Conservation (phyloP, 92 coral and sea anemone genomes). For the Parazoanthus swiftii region DNA sequence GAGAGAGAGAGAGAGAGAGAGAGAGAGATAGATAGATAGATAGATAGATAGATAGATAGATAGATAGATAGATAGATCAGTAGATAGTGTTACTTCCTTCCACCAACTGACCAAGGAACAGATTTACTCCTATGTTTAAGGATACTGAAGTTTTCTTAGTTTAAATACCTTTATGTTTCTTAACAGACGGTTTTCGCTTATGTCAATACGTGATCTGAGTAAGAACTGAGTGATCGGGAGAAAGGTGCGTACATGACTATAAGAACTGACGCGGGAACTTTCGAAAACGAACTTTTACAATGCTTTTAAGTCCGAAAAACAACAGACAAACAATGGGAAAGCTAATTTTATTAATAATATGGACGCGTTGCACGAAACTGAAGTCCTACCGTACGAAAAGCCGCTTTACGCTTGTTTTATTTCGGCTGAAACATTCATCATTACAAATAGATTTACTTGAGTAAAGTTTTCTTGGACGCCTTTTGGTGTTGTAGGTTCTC, state of each 20-base stretch:
- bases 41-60: too few relatives aligned
- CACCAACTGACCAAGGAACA: not conserved
- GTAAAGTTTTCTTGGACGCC: not conserved
- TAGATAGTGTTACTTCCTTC: not conserved
- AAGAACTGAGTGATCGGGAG: not conserved
- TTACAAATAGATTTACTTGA: not conserved
- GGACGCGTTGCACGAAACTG: too few relatives aligned
- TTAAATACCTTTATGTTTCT: too few relatives aligned
- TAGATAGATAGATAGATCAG: too few relatives aligned
- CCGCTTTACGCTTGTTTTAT: not conserved
- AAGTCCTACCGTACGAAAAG: too few relatives aligned
- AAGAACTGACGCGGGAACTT: not conserved
- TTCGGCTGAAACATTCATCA: not conserved
- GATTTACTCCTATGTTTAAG: too few relatives aligned
- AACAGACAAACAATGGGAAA: not conserved
- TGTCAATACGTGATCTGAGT: not conserved
- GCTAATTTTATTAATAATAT: not conserved
- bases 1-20: too few relatives aligned
- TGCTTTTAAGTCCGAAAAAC: not conserved
- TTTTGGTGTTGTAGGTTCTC: not conserved
- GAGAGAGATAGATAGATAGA: too few relatives aligned
- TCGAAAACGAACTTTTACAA: not conserved
- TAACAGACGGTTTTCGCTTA: too few relatives aligned
- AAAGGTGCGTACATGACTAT: not conserved
- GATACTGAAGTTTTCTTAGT: not conserved